phyloP scores from a whole-genome alignment of 35 echinoderm and acorn worm species.

The Lytechinus pictus region DNA sequence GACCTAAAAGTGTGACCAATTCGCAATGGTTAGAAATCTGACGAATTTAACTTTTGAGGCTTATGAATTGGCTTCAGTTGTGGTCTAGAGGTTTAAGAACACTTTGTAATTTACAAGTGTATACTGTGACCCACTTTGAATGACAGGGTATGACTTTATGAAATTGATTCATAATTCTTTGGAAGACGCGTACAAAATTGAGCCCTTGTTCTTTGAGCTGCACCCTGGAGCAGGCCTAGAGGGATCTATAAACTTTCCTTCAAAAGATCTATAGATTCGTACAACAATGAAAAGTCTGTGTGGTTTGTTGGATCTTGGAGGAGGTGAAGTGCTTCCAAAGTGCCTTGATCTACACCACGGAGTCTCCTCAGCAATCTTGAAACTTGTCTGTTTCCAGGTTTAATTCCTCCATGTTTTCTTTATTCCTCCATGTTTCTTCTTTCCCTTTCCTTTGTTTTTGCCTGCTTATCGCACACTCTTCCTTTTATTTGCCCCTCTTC shows the following conservation, averaged over 20 bases:
- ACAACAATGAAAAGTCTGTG: neutral
- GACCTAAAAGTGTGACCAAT: too few species aligned
- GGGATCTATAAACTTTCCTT: constrained; percentile 3
- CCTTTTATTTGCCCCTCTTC: neutral
- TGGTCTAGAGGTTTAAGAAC: neutral
- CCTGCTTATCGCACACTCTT: neutral
- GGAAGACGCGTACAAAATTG: neutral
- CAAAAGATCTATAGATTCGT: neutral
- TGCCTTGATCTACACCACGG: neutral
- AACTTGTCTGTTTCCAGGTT: neutral
- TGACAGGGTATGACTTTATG: neutral
- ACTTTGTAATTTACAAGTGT: neutral
- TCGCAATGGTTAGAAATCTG: neutral
- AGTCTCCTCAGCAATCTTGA: neutral
- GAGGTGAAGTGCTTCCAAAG: neutral
- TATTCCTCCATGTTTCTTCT: neutral
- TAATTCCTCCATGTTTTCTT: neutral
- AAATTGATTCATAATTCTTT: constrained; percentile 7
- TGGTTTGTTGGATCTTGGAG: neutral
- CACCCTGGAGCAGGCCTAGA: neutral
- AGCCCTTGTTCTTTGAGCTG: neutral
- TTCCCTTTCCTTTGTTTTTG: neutral
- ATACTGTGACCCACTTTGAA: neutral
- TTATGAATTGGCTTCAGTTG: neutral
- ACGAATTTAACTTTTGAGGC: neutral